Base-by-base conservation (phyloP, 2,113 vertebrate species). In the Sturnira hondurensis region DNA sequence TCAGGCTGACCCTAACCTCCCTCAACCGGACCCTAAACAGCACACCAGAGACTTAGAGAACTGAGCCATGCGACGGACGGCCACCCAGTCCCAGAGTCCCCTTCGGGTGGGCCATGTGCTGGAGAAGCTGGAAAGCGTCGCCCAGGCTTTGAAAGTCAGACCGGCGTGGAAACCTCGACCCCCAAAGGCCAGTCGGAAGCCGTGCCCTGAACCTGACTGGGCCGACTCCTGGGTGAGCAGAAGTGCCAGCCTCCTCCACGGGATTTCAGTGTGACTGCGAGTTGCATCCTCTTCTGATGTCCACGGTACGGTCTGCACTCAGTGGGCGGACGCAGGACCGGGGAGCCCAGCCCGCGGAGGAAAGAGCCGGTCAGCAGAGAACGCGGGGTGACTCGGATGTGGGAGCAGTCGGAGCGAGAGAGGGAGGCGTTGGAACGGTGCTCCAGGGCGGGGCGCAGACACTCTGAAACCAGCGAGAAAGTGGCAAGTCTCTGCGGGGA, bases 61-160 rank as follows among this genome's bases (percentile, higher is more conserved):
- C 67, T 45, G 58, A 80, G 7, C 38, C 8, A 2, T n/a, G 85
- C 52, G 7, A 16, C 3, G 1, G 71, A 20, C 3, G 1, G 0
- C 58, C 15, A 1, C 28, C 71, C 33, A 4, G 41, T 12, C 36
- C 24, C 47, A 14, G 45, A 10, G 12, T 10, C 22, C 26, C 45
- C 73, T 63, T 70, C 9, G 10, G n/a, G 17, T 38, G 56, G 17
- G 15, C 5, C 56, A 5, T 4, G 0, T 22, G 56, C 24, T 8
- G 20, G 36, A 50, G 61, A 65, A 38, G 43, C 12, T 45, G 1
- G 16, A 20, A 36, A 70, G 43, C 13, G 0, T n/a, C 2, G 28
- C 5, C 4, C 2, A 6, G 56, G 52, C 77, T 52, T 76, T 33
- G 70, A 20, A 38, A 7, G 4, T 5, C 7, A 38, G 22, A 10